A percentile compares a stretch with the other conserved stretches of the same genome.
phyloP scores from a whole-genome alignment of 1,140 invertebrate species.

The Orchesella cincta region DNA sequence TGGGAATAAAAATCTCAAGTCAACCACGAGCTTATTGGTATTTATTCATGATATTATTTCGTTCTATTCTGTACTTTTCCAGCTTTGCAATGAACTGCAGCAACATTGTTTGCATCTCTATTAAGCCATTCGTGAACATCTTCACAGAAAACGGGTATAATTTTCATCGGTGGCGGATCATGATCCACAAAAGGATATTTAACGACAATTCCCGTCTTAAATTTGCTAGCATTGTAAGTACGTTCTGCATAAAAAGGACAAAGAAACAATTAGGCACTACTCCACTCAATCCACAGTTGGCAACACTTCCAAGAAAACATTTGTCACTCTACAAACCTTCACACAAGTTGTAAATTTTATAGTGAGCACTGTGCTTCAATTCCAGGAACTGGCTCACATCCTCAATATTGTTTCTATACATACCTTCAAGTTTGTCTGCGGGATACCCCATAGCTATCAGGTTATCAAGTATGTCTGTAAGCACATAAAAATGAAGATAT shows the following conservation, averaged over 20 bases:
- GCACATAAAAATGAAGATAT: neutral
- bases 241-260: slow-evolving; percentile 66
- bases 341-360: slow-evolving; percentile 91
- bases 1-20: no score
- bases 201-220: slow-evolving; percentile 78
- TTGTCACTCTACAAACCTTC: slow-evolving; percentile 57
- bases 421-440: slow-evolving; percentile 86
- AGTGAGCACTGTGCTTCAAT: slow-evolving; percentile 85
- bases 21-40: no score
- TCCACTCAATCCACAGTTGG: neutral
- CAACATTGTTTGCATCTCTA: slow-evolving; percentile 77
- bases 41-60: no score
- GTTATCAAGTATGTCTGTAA: slow-evolving; percentile 15
- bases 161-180: slow-evolving; percentile 87
- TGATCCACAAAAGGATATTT: slow-evolving; percentile 86
- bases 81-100: slow-evolving; percentile 95
- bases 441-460: slow-evolving; percentile 88
- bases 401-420: slow-evolving; percentile 92
- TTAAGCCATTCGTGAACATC: slow-evolving; percentile 86
- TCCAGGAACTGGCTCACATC: slow-evolving; percentile 92
- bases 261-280: neutral
- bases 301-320: neutral
- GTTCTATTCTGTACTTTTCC: no score
- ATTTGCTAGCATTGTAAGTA: slow-evolving; percentile 83
- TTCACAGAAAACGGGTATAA: slow-evolving; percentile 88